Evolutionary conservation across 2,113 vertebrate species (phyloP), one percentile per base, ranked within the genome.

Genomic region (Morphnarchus princeps): DNA sequence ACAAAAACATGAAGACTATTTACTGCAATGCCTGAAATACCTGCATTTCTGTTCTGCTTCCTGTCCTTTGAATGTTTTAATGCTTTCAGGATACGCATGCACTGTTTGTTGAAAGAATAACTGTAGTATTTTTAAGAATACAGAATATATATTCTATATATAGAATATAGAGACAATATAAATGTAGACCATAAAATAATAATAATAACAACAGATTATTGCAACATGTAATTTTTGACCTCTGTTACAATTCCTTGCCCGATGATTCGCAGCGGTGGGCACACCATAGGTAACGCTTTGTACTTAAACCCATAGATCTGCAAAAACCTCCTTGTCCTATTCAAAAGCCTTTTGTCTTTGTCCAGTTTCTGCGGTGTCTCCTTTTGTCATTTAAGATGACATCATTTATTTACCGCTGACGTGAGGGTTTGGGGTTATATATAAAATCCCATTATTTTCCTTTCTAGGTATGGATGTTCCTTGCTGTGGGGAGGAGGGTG

Each of bases 281-380:
- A 25, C 20, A 47, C 7, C 15, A 38, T 0, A 25, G 32, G 6
- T 13, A 21, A 84, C 0, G 0, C 38, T 66, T 88, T 57, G 6
- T 47, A 4, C 24, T 55, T 54, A 54, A 57, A 47, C 25, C 15
- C 28, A n/a, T 1, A 25, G 19, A 28, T 22, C 54, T 76, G 36
- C 47, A 88, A 40, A 49, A 4, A 5, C 14, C 40, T 59, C 42
- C n/a, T 31, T 40, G 49, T 50, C 26, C 58, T 58, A 4, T 34
- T 42, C 21, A 40, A 70, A 70, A 17, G 13, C 31, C 15, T 83
- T 77, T 69, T 67, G 42, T 6, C 16, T 55, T 67, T 59, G 29
- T 32, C 25, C 22, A 19, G 1, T 17, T 32, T 73, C 65, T 32
- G n/a, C 2, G 1, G 10, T 9, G 7, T 26, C 28, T 70, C 18